Conservation (phyloP, 2,113 vertebrate genomes). For the Hipposideros armiger region DNA sequence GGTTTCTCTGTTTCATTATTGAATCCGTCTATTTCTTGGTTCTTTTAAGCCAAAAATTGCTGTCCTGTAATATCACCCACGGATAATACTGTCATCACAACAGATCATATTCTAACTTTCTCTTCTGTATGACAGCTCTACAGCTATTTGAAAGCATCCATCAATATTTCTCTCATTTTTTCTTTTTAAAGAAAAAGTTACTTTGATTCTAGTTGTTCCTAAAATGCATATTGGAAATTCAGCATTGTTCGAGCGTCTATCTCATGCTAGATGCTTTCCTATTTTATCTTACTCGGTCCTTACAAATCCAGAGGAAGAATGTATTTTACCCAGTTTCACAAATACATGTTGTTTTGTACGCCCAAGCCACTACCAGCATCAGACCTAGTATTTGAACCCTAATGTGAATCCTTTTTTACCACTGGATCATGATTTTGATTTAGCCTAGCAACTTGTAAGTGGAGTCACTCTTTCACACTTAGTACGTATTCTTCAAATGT, state of each 20-base stretch:
- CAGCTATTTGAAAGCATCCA: neutral
- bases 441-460: neutral
- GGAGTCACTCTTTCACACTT: neutral
- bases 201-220: neutral
- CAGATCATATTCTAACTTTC: neutral
- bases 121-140: neutral
- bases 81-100: neutral
- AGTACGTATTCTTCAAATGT: constrained; percentile 5
- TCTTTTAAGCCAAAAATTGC: neutral
- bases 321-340: neutral
- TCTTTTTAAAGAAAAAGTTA: neutral
- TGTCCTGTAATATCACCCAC: neutral
- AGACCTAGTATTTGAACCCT: neutral
- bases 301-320: neutral
- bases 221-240: neutral
- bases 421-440: neutral
- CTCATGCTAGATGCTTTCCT: neutral
- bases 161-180: neutral
- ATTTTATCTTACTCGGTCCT: neutral
- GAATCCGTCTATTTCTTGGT: neutral
- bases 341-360: neutral
- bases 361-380: neutral
- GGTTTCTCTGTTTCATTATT: neutral
- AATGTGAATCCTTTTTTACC: neutral
- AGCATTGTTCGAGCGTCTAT: neutral